A percentile compares a stretch with the other conserved stretches of the same genome.
These are phyloP conservation scores for Caradrina clavipalpis DNA, from an alignment of 2,888 invertebrate species.

Conservation along the genomic window DNA sequence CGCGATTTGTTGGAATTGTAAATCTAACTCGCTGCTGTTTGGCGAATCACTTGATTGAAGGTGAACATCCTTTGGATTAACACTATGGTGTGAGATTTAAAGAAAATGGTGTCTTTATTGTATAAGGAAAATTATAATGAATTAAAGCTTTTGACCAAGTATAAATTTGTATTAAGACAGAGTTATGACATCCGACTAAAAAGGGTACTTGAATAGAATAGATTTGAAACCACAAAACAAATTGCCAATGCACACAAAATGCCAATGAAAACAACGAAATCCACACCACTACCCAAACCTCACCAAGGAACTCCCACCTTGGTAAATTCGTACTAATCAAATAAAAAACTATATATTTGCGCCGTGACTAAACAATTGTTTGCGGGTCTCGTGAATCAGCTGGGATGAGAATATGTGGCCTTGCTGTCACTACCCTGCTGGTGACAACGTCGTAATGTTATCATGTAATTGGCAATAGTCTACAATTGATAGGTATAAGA, in stretches of 20 bases:
- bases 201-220: neutral
- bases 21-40: conserved; percentile 14
- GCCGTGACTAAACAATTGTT: conserved; percentile 58
- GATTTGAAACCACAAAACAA: neutral
- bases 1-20: conserved; percentile 33
- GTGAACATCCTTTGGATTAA: conserved; percentile 36
- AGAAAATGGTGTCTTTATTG: conserved; percentile 15
- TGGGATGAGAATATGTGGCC: conserved; percentile 60
- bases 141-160: neutral
- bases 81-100: conserved; percentile 8
- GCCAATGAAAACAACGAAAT: conserved; percentile 25
- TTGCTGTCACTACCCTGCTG: conserved; percentile 42
- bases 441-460: conserved; percentile 20
- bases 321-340: conserved; percentile 14
- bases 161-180: neutral
- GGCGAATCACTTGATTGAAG: conserved; percentile 37
- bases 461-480: conserved; percentile 39
- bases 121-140: conserved; percentile 4
- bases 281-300: conserved; percentile 27
- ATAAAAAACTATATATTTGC: conserved; percentile 38
- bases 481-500: conserved; percentile 1
- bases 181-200: neutral
- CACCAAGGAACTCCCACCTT: conserved; percentile 33
- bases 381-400: conserved; percentile 56
- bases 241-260: too few species aligned